phyloP scores from a whole-genome alignment of 2,113 vertebrate genomes.

The Lethenteron reissneri region DNA sequence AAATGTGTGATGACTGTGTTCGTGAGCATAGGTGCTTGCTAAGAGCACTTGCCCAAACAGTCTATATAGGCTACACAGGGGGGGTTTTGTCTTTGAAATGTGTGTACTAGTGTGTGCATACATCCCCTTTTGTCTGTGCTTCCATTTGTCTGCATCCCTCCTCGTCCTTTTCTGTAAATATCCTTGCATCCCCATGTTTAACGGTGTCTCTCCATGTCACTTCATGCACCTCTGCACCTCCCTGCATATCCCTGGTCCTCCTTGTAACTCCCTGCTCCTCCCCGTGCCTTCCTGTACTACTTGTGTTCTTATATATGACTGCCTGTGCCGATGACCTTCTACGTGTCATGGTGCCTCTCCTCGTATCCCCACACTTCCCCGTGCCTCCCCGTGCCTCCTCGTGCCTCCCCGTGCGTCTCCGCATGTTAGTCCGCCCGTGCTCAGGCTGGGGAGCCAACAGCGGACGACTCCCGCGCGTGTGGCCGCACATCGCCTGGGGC shows the following conservation, averaged over 20 bases:
- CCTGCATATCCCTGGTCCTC: conserved; percentile 11
- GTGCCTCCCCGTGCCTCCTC: not conserved
- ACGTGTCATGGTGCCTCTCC: not conserved
- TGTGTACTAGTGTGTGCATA: conserved; percentile 12
- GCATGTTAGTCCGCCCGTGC: conserved; percentile 10
- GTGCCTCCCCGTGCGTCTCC: not conserved
- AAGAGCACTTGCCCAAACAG: too few relatives aligned
- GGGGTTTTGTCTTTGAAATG: too few relatives aligned
- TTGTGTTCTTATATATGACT: not conserved
- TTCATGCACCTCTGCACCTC: conserved; percentile 11
- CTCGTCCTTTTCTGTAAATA: conserved; percentile 9
- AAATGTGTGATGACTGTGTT: too few relatives aligned
- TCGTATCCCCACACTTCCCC: not conserved
- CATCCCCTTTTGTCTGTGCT: conserved; percentile 11
- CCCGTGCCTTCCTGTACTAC: not conserved
- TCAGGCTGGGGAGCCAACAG: conserved; percentile 10
- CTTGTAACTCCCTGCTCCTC: conserved; percentile 1
- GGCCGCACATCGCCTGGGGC: conserved; percentile 47
- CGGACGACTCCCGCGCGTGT: conserved; percentile 7
- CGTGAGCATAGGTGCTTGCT: too few relatives aligned
- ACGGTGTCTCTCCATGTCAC: conserved; percentile 8
- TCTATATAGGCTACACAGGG: too few relatives aligned
- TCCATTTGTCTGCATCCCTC: conserved; percentile 11
- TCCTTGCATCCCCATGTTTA: conserved; percentile 11
- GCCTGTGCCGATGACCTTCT: not conserved